phyloP scores from a whole-genome alignment of 2,113 vertebrate species.

The Gadus macrocephalus region DNA sequence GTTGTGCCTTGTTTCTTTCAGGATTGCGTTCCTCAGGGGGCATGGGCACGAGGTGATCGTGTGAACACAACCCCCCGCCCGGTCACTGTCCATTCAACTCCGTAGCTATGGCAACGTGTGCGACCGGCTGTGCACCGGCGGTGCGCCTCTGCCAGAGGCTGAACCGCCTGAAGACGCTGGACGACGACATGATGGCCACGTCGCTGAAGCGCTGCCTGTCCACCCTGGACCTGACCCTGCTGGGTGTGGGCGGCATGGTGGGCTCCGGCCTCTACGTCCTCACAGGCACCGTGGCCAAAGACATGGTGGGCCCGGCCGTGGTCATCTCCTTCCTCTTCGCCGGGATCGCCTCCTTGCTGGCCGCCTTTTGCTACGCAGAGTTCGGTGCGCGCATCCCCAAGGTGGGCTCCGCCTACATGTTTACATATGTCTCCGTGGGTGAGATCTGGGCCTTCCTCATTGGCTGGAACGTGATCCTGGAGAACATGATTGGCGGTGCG shows the following conservation, averaged over 20 bases:
- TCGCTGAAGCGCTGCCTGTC: constrained; percentile 88
- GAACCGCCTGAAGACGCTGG: constrained; percentile 87
- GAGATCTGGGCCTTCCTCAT: constrained; percentile 98
- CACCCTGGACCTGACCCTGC: constrained; percentile 84
- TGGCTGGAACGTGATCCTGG: constrained; percentile 92
- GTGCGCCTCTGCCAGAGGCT: constrained; percentile 85
- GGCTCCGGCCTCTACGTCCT: constrained; percentile 93
- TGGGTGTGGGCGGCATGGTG: constrained; percentile 93
- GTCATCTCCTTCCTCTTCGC: constrained; percentile 85
- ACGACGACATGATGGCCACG: constrained; percentile 87
- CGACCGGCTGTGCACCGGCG: constrained; percentile 70
- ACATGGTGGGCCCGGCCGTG: constrained; percentile 83
- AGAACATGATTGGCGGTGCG: constrained; percentile 91
- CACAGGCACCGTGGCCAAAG: constrained; percentile 90
- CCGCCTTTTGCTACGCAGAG: constrained; percentile 92
- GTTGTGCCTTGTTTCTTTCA: constrained; percentile 35
- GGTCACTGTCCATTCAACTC: constrained; percentile 22
- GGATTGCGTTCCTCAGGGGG: constrained; percentile 31
- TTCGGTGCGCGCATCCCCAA: constrained; percentile 92
- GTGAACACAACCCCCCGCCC: constrained; percentile 19
- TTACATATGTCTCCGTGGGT: constrained; percentile 91
- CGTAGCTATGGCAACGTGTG: constrained; percentile 76
- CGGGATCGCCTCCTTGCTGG: constrained; percentile 85
- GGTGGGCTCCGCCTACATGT: constrained; percentile 95
- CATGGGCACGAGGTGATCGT: constrained; percentile 53